These are phyloP conservation scores for Thamnaconus septentrionalis DNA, from an alignment of 2,113 vertebrate genomes.

Conservation along the genomic window DNA sequence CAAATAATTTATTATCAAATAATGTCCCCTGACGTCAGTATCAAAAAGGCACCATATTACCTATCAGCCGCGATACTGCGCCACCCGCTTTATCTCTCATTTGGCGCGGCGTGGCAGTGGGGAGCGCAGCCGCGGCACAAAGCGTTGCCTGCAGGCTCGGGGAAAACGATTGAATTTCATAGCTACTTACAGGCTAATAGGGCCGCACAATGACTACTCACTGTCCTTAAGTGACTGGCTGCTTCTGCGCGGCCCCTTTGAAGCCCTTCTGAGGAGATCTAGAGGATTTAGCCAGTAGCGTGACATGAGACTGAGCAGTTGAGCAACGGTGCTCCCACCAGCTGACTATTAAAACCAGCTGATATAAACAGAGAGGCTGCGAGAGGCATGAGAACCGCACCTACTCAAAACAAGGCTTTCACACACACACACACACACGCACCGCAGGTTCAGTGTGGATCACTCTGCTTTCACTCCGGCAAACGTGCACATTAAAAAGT, in stretches of 20 bases:
- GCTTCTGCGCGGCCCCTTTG: slow-evolving; percentile 61
- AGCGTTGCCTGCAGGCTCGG: slow-evolving; percentile 73
- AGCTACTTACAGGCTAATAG: slow-evolving; percentile 77
- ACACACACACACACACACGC: slow-evolving; percentile 23
- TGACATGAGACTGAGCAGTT: slow-evolving; percentile 68
- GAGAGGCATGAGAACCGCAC: slow-evolving; percentile 40
- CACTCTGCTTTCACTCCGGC: not conserved
- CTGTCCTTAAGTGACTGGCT: slow-evolving; percentile 72
- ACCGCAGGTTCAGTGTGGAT: not conserved
- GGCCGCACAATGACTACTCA: slow-evolving; percentile 69
- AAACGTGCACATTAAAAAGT: not conserved
- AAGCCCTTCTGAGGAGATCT: slow-evolving; percentile 63
- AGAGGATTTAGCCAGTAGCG: slow-evolving; percentile 71
- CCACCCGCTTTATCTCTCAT: slow-evolving; percentile 52
- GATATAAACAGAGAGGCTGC: slow-evolving; percentile 57
- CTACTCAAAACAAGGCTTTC: slow-evolving; percentile 36
- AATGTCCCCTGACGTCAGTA: slow-evolving; percentile 41
- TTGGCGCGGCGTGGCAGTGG: slow-evolving; percentile 25
- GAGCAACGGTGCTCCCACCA: slow-evolving; percentile 66
- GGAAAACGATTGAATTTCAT: slow-evolving; percentile 80
- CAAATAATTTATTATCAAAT: slow-evolving; percentile 44
- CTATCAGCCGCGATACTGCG: slow-evolving; percentile 39
- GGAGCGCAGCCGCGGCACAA: slow-evolving; percentile 57
- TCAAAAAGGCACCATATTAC: slow-evolving; percentile 51
- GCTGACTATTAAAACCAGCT: slow-evolving; percentile 72